phyloP scores from a whole-genome alignment of 1,140 invertebrate genomes.

The Micrasema minimum region DNA sequence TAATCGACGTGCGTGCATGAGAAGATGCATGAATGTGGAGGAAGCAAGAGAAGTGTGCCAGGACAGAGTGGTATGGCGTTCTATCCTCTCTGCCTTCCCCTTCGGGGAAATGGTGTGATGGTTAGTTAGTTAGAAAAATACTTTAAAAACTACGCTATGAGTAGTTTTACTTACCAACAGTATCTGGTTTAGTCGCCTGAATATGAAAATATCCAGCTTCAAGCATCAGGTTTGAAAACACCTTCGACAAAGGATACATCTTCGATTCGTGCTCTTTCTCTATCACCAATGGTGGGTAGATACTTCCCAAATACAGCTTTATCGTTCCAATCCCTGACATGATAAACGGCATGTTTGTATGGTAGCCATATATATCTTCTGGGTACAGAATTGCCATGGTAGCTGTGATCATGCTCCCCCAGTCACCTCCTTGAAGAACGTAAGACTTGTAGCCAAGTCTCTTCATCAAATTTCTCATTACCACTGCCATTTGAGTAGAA shows the following conservation, averaged over 20 bases:
- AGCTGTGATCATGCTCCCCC: constrained; percentile 74
- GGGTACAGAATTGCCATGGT: constrained; percentile 76
- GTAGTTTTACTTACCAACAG: constrained; percentile 78
- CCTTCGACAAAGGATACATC: constrained; percentile 71
- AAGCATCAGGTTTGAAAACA: constrained; percentile 67
- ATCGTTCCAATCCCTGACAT: constrained; percentile 13
- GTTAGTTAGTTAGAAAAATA: too few species aligned
- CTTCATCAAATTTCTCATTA: constrained; percentile 87
- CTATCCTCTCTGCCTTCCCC: too few species aligned
- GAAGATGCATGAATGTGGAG: too few species aligned
- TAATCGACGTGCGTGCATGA: too few species aligned
- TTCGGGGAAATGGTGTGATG: too few species aligned
- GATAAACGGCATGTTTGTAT: constrained; percentile 57
- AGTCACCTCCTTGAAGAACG: constrained; percentile 88
- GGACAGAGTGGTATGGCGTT: too few species aligned
- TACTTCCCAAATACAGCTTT: constrained; percentile 33
- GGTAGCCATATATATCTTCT: constrained; percentile 73
- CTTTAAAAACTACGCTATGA: too few species aligned
- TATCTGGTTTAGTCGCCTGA: constrained; percentile 92
- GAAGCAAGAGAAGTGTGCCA: too few species aligned
- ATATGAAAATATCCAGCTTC: constrained; percentile 86
- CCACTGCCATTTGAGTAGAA: constrained; percentile 71
- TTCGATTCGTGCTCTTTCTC: constrained; percentile 65
- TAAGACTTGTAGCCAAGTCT: constrained; percentile 81
- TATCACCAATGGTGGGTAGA: constrained; percentile 58